These are phyloP conservation scores for Drosophila setifemur DNA, from an alignment of 1,140 invertebrate species.

Conservation along the genomic window DNA sequence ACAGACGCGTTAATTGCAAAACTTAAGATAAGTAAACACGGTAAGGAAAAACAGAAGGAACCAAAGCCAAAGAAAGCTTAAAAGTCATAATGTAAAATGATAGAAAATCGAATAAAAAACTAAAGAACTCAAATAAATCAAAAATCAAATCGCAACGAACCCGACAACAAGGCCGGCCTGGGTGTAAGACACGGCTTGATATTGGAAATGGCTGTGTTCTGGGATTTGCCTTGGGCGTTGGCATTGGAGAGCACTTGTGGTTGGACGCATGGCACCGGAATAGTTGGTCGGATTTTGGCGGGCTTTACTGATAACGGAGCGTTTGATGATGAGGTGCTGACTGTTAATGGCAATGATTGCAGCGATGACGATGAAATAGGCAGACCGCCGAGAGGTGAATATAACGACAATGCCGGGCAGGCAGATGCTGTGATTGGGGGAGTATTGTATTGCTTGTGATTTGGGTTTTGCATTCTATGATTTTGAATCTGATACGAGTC, in stretches of 20 bases:
- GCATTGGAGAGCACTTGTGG: slow-evolving; percentile 61
- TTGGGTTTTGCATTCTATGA: slow-evolving; percentile 64
- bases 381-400: slow-evolving; percentile 32
- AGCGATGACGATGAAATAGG: slow-evolving; percentile 38
- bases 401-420: slow-evolving; percentile 3
- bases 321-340: slow-evolving; percentile 28
- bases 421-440: slow-evolving; percentile 24
- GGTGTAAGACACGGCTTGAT: slow-evolving; percentile 78
- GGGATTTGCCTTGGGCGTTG: slow-evolving; percentile 56
- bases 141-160: slow-evolving; percentile 75
- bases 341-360: slow-evolving; percentile 42
- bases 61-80: slow-evolving; percentile 34
- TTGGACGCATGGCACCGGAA: slow-evolving; percentile 18
- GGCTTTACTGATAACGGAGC: slow-evolving; percentile 48
- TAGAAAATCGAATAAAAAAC: slow-evolving; percentile 23
- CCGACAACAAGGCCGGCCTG: slow-evolving; percentile 82
- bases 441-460: slow-evolving; percentile 51
- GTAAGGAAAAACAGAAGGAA: not conserved
- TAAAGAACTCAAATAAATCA: slow-evolving; percentile 43
- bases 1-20: slow-evolving; percentile 3
- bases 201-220: too few species aligned
- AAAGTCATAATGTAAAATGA: slow-evolving; percentile 3
- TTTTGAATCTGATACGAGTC: slow-evolving; percentile 32
- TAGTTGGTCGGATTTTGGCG: slow-evolving; percentile 43
- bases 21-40: not conserved